Base-by-base conservation (phyloP, 2,113 vertebrate species). In the Ploceus nigricollis region DNA sequence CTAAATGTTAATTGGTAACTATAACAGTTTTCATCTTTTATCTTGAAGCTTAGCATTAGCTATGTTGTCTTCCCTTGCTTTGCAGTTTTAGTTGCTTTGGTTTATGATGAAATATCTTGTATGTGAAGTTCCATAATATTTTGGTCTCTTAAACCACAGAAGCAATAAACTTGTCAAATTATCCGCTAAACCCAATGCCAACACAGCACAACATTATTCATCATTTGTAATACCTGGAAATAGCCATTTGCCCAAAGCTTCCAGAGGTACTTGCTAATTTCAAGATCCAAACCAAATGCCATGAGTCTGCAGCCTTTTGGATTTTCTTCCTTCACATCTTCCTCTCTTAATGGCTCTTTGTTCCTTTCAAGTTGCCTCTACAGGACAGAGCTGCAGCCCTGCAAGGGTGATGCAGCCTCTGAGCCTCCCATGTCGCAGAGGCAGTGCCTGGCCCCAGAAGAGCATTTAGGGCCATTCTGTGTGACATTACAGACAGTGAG, bases 1-100 rank as follows among this genome's bases (percentile, higher is more conserved):
- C 81, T 97, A 94, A 94, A 91, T 96, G 81, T 96, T 97, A 97
- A 96, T 87, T 90, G 84, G 73, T 93, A 90, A 85, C 63, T 63
- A 40, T 72, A 94, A 82, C 44, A 68, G 57, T 84, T 89, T 91
- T 57, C 73, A 82, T 82, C 90, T 96, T 94, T 95, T 93, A 93
- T 75, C 81, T 91, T 76, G 57, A 71, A 89, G 84, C 33, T 66
- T n/a, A 78, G 45, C 86, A 57, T 87, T 90, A 83, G 42, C 70
- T 92, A 10, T 66, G 85, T 85, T 94, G 72, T 75, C 73, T 87
- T 90, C 50, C 69, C 81, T 79, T 91, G 65, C 77, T 93, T 76
- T 91, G 70, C 50, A 61, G 50, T 87, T 93, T 87, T 82, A 79
- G 61, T 90, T 81, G 76, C 70, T 85, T 82, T 87, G 54, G 42